Percentiles rank a stretch among this genome's conserved stretches.
phyloP scores from a whole-genome alignment of 2,888 invertebrate species.

The Agonopterix heracliana region DNA sequence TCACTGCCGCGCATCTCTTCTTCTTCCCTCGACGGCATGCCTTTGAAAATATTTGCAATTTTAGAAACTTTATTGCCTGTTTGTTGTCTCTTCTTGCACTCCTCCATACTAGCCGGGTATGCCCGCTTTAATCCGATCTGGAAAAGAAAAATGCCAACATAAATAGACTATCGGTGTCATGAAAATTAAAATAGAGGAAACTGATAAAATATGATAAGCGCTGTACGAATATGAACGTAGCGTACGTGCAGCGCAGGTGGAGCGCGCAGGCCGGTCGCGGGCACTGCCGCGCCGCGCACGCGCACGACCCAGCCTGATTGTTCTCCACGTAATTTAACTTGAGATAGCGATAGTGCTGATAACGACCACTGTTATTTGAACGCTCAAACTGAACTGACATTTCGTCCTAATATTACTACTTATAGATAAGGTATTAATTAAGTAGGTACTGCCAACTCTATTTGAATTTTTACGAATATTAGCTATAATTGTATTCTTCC shows the following conservation, averaged over 20 bases:
- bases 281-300: conserved; percentile 45
- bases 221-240: neutral
- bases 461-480: neutral
- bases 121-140: conserved; percentile 72
- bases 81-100: conserved; percentile 78
- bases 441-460: neutral
- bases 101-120: conserved; percentile 78
- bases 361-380: conserved; percentile 42
- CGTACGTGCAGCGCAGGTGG: conserved; percentile 47
- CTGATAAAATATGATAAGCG: conserved; percentile 54
- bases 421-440: conserved; percentile 1
- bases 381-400: conserved; percentile 19
- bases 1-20: conserved; percentile 71
- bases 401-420: conserved; percentile 6
- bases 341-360: conserved; percentile 72
- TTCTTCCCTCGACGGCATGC: conserved; percentile 78
- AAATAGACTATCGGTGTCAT: conserved; percentile 31
- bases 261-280: conserved; percentile 28
- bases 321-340: conserved; percentile 63
- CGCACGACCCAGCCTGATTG: conserved; percentile 46
- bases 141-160: conserved; percentile 43
- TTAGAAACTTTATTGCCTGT: conserved; percentile 90
- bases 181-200: conserved; percentile 38
- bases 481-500: neutral
- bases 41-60: conserved; percentile 93